These are phyloP conservation scores for Fulica atra DNA, from an alignment of 2,113 vertebrate genomes.

Conservation along the genomic window DNA sequence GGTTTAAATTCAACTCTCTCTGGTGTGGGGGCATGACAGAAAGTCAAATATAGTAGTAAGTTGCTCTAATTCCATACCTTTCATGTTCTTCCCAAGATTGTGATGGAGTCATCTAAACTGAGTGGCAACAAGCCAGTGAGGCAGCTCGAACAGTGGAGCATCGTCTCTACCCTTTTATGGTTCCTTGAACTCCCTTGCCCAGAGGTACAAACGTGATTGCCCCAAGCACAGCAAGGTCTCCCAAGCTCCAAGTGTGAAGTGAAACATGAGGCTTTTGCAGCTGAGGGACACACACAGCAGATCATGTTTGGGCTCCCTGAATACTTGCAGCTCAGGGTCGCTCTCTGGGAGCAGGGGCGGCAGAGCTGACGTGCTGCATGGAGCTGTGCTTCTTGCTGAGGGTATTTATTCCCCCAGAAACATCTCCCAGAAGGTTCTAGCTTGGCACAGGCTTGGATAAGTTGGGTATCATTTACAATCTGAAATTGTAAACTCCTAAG, in stretches of 20 bases:
- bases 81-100: background rate
- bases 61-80: background rate
- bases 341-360: background rate
- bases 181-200: background rate
- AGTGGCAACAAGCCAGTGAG: background rate
- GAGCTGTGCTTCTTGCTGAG: background rate
- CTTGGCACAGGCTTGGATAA: background rate
- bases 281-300: background rate
- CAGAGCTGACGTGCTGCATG: background rate
- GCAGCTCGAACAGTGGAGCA: background rate
- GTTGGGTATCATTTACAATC: background rate
- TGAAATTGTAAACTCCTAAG: background rate
- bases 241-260: background rate
- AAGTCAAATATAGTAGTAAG: background rate
- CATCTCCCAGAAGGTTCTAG: background rate
- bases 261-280: background rate
- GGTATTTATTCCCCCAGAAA: background rate
- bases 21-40: fast-evolving
- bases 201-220: fast-evolving
- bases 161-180: background rate
- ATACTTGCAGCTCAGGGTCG: background rate
- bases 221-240: background rate
- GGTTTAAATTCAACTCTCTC: background rate
- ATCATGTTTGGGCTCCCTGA: background rate
- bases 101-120: background rate